Percentiles rank a stretch among this genome's conserved stretches.
Conservation (phyloP, 2,113 vertebrate species). For the Egretta garzetta region DNA sequence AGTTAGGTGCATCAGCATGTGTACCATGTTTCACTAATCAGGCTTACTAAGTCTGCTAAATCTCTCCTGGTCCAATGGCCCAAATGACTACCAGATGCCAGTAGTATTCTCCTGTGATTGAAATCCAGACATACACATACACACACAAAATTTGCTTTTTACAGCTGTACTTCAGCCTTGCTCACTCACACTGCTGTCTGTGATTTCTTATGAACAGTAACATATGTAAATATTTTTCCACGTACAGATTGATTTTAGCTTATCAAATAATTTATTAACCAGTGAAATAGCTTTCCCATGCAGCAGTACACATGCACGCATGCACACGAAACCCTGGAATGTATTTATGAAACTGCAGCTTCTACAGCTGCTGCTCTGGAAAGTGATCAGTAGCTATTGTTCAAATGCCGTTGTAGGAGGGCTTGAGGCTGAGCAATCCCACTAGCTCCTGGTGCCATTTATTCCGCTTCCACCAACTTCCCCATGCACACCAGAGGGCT, state of each 20-base stretch:
- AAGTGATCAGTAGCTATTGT: conserved; percentile 14
- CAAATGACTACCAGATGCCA: neutral
- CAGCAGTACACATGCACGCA: neutral
- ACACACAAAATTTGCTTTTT: neutral
- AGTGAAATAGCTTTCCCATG: neutral
- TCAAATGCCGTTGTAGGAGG: neutral
- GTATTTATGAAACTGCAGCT: neutral
- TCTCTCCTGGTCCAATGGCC: neutral
- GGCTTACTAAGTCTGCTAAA: neutral
- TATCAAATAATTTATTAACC: neutral
- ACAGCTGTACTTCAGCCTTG: neutral
- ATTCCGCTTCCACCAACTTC: neutral
- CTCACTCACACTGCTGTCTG: neutral
- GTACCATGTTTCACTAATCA: neutral
- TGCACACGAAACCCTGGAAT: neutral
- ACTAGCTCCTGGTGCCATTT: neutral
- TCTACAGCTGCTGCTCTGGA: neutral
- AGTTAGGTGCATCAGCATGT: neutral
- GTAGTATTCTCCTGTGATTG: neutral
- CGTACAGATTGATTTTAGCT: neutral
- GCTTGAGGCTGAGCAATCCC: conserved; percentile 3
- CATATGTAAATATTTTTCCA: neutral
- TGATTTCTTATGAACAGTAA: neutral
- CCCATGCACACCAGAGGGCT: neutral
- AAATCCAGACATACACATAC: neutral